A percentile compares a stretch with the other conserved stretches of the same genome.
Evolutionary conservation across 2,888 invertebrate species (phyloP).

Genomic region (Nephrotoma flavescens): DNA sequence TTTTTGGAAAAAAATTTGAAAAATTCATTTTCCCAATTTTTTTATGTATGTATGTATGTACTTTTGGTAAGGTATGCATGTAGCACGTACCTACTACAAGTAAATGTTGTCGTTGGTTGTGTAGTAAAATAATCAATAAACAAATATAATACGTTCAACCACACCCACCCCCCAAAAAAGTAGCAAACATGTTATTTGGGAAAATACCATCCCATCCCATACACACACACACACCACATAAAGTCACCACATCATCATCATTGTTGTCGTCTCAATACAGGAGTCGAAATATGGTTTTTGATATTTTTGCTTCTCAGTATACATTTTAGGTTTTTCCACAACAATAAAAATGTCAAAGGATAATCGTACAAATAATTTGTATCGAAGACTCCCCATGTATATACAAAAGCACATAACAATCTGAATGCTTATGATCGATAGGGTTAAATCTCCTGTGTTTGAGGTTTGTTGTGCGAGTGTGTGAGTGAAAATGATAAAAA

Average conservation of each 20-base stretch:
- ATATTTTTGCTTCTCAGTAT: not conserved
- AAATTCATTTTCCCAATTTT: not conserved
- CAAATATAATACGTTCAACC: not conserved
- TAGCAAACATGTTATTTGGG: not conserved
- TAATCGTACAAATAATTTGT: not conserved
- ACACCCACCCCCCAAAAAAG: not conserved
- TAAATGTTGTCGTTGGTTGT: not conserved
- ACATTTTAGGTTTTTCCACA: not conserved
- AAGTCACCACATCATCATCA: not conserved
- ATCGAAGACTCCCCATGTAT: not conserved
- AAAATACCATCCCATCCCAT: not conserved
- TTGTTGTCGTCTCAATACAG: not conserved
- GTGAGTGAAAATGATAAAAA: not conserved
- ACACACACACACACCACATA: not conserved
- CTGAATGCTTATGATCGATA: not conserved
- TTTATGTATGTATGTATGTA: not conserved
- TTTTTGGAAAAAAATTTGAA: not conserved
- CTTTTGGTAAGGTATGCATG: not conserved
- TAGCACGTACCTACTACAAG: not conserved
- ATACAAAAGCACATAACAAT: not conserved
- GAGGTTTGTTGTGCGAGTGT: not conserved
- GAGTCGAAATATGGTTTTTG: not conserved
- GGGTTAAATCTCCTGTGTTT: not conserved
- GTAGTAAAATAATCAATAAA: not conserved
- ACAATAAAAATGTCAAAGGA: not conserved